These are phyloP conservation scores for Conistra vaccinii DNA, from an alignment of 2,888 invertebrate genomes.

Conservation along the genomic window DNA sequence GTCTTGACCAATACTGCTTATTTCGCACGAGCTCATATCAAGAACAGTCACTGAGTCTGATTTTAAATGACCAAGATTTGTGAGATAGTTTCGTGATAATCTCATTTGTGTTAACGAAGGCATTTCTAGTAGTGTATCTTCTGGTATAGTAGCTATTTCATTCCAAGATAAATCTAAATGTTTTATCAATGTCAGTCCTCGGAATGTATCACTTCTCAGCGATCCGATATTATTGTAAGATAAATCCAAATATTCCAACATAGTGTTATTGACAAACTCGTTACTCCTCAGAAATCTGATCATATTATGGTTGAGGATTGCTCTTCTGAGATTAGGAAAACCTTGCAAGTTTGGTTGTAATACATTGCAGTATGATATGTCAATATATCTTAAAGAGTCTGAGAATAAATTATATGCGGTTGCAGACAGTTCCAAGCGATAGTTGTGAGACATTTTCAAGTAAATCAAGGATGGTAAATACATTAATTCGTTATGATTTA, in stretches of 20 bases:
- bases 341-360: constrained; percentile 91
- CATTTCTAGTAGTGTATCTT: constrained; percentile 91
- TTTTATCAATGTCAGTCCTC: constrained; percentile 90
- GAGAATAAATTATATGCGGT: constrained; percentile 85
- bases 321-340: constrained; percentile 91
- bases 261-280: constrained; percentile 91
- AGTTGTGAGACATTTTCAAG: constrained; percentile 92
- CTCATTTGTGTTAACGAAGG: constrained; percentile 91
- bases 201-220: constrained; percentile 91
- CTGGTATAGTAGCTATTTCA: constrained; percentile 91
- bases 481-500: constrained; percentile 89
- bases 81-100: constrained; percentile 92
- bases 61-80: constrained; percentile 89
- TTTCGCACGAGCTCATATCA: constrained; percentile 93
- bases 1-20: constrained; percentile 89
- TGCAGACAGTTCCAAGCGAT: constrained; percentile 87
- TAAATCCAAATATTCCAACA: constrained; percentile 91
- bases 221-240: constrained; percentile 92
- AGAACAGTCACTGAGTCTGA: constrained; percentile 90
- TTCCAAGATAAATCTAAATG: constrained; percentile 93
- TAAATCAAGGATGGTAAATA: constrained; percentile 91
- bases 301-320: constrained; percentile 92
- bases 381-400: constrained; percentile 89
- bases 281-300: constrained; percentile 90
- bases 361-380: constrained; percentile 92